Conservation (phyloP, 2,888 invertebrate species). For the Volucella zonaria region DNA sequence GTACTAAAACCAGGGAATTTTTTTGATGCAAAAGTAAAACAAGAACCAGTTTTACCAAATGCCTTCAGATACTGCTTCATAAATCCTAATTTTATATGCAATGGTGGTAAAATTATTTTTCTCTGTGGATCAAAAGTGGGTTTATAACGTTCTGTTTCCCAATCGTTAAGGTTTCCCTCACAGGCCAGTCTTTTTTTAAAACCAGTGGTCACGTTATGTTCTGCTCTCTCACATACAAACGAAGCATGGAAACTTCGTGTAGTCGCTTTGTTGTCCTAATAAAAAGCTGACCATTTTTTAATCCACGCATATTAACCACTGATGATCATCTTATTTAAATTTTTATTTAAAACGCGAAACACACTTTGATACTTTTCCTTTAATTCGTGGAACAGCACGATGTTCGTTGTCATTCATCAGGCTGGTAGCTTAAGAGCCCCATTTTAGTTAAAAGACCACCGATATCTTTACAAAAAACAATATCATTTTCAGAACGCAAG, state of each 20-base stretch:
- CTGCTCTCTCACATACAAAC: conserved; percentile 32
- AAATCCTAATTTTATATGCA: not conserved
- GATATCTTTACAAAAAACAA: not conserved
- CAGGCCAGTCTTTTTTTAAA: not conserved
- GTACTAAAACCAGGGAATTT: not conserved
- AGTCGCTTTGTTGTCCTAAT: conserved; percentile 44
- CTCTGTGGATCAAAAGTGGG: not conserved
- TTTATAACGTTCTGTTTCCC: too few species aligned
- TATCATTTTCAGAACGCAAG: too few species aligned
- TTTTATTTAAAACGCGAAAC: too few species aligned
- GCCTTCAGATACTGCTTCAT: not conserved
- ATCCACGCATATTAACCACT: too few species aligned
- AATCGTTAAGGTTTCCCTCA: too few species aligned
- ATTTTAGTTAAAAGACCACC: not conserved
- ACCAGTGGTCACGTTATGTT: not conserved
- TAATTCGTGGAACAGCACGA: not conserved
- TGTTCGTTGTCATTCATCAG: too few species aligned
- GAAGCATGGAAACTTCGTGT: conserved; percentile 40
- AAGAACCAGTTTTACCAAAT: not conserved
- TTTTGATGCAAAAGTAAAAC: conserved; percentile 10
- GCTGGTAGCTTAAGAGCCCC: not conserved
- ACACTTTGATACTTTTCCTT: not conserved
- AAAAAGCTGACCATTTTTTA: not conserved
- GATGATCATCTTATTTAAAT: too few species aligned
- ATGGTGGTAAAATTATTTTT: not conserved